phyloP scores from a whole-genome alignment of 1,140 invertebrate genomes.

The Probaryconus sp. region DNA sequence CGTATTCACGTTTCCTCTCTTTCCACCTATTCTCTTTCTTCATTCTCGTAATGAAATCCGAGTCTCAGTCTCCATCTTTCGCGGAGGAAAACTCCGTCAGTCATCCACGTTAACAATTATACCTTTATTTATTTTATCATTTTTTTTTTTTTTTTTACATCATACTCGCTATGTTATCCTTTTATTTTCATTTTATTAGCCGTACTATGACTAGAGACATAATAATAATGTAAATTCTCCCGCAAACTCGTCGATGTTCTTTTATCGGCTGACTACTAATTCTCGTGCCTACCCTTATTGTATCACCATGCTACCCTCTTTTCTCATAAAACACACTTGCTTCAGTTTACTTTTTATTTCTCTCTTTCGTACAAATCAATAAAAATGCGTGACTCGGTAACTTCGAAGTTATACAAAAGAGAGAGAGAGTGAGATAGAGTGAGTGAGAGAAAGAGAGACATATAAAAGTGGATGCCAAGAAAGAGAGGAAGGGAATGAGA shows the following conservation, averaged over 20 bases:
- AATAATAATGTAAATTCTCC: slow-evolving; percentile 65
- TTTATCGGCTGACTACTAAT: slow-evolving; percentile 17
- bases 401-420: slow-evolving; percentile 62
- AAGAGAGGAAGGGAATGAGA: slow-evolving; percentile 15
- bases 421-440: slow-evolving; percentile 11
- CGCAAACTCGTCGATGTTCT: slow-evolving; percentile 44
- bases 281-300: neutral
- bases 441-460: neutral
- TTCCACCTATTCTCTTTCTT: slow-evolving; percentile 38
- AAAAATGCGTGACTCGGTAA: slow-evolving; percentile 58
- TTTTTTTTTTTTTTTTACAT: slow-evolving; percentile 21
- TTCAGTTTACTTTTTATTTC: slow-evolving; percentile 46
- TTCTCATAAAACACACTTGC: slow-evolving; percentile 12
- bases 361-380: slow-evolving; percentile 65
- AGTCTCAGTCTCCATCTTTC: slow-evolving; percentile 9
- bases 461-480: neutral
- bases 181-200: slow-evolving; percentile 25
- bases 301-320: slow-evolving; percentile 1
- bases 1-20: slow-evolving; percentile 51
- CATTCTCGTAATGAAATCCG: slow-evolving; percentile 12
- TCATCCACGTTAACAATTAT: neutral
- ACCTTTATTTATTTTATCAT: too few species aligned
- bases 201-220: slow-evolving; percentile 71
- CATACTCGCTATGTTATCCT: slow-evolving; percentile 38
- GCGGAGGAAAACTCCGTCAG: slow-evolving; percentile 10